Conservation (phyloP, 2,113 vertebrate species). For the Mastomys coucha region DNA sequence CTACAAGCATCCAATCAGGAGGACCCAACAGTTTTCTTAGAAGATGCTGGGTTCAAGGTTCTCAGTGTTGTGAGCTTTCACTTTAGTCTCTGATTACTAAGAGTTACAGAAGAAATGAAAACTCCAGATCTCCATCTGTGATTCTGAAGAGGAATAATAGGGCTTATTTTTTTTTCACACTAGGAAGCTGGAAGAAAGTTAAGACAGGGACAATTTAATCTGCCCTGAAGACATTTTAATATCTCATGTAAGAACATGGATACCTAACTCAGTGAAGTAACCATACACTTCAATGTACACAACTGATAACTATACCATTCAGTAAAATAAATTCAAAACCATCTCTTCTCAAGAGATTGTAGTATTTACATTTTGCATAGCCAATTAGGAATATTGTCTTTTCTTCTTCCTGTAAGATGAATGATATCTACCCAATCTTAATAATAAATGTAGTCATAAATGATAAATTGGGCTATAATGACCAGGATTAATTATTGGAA, state of each 20-base stretch:
- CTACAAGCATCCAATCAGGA: background rate
- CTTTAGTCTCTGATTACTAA: background rate
- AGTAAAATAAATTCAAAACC: background rate
- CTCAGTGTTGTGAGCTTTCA: background rate
- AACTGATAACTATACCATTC: background rate
- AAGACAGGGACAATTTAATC: background rate
- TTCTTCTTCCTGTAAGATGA: background rate
- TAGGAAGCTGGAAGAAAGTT: background rate
- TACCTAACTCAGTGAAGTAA: background rate
- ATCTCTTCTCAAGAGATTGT: background rate
- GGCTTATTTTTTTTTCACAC: background rate
- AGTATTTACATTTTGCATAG: slow-evolving; percentile 29
- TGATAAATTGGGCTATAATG: slow-evolving; percentile 16
- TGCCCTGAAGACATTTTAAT: background rate
- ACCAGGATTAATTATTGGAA: slow-evolving; percentile 45
- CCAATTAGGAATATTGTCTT: background rate
- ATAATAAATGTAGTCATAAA: slow-evolving; percentile 26
- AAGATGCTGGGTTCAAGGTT: background rate
- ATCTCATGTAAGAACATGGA: background rate
- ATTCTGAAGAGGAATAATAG: background rate
- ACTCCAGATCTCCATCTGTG: background rate
- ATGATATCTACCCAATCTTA: background rate
- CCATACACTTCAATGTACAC: background rate
- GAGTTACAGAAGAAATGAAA: background rate
- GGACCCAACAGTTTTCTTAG: background rate